These are phyloP conservation scores for Sebastes variabilis DNA, from an alignment of 2,797 vertebrate species.

Conservation along the genomic window DNA sequence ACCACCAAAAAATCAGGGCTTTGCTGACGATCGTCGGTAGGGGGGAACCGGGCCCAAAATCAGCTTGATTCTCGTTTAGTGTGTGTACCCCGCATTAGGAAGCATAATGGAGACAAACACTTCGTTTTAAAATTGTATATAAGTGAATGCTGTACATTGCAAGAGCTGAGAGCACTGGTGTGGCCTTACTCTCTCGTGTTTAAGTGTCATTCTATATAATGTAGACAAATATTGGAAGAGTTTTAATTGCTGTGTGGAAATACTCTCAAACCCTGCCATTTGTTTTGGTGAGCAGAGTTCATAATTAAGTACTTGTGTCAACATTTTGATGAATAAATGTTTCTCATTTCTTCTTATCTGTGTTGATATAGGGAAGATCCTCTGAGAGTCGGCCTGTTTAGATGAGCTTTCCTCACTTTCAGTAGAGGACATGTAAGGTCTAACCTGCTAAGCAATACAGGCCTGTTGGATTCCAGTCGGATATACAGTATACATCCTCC, in stretches of 20 bases:
- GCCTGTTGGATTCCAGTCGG: neutral
- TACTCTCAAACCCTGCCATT: constrained; percentile 9
- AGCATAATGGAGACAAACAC: neutral
- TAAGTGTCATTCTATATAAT: neutral
- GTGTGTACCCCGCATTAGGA: neutral
- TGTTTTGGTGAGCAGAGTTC: constrained; percentile 24
- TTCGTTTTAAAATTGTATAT: neutral
- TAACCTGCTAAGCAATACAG: neutral
- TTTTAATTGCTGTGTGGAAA: constrained; percentile 10
- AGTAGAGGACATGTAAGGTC: constrained; percentile 1
- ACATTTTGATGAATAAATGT: constrained; percentile 48
- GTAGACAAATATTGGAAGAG: constrained; percentile 34
- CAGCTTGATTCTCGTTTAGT: too few relatives aligned
- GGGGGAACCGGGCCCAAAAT: too few relatives aligned
- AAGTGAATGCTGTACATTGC: neutral
- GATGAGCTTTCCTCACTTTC: constrained; percentile 15
- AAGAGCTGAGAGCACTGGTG: neutral
- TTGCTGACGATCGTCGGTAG: too few relatives aligned
- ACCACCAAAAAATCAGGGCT: too few relatives aligned
- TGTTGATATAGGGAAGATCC: constrained; percentile 11
- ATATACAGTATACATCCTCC: neutral
- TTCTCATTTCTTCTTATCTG: constrained; percentile 39
- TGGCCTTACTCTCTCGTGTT: neutral
- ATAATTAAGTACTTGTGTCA: constrained; percentile 47
- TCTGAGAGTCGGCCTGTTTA: neutral